Conservation (phyloP, 1,140 invertebrate genomes). For the Atta texana region DNA sequence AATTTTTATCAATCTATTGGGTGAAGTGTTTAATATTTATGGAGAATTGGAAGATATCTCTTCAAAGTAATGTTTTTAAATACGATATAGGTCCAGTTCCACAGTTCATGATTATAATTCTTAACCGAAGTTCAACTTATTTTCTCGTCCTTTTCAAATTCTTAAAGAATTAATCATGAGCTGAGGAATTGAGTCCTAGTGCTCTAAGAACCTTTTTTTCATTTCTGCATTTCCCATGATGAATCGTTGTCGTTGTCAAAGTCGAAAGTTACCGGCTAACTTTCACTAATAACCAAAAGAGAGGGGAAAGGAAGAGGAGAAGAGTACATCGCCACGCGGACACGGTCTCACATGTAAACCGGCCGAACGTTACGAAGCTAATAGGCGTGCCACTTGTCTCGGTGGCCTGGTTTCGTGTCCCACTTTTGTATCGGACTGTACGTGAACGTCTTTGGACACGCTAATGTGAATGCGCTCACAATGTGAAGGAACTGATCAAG, state of each 20-base stretch:
- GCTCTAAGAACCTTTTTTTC: constrained; percentile 50
- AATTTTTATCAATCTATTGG: not conserved
- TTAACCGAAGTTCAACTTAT: too few relatives aligned
- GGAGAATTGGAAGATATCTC: not conserved
- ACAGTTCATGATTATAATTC: too few relatives aligned
- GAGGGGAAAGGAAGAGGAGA: constrained; percentile 10
- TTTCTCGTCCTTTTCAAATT: too few relatives aligned
- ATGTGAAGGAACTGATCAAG: constrained; percentile 36
- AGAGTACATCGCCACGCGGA: constrained; percentile 68
- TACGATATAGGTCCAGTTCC: not conserved
- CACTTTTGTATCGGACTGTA: constrained; percentile 80
- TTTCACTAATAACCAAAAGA: constrained; percentile 83
- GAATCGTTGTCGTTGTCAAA: constrained; percentile 75
- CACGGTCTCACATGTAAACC: constrained; percentile 70
- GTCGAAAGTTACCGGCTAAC: constrained; percentile 84
- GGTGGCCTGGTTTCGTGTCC: constrained; percentile 86
- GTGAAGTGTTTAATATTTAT: not conserved
- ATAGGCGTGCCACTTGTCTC: constrained; percentile 86
- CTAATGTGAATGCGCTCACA: constrained; percentile 66
- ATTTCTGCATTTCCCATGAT: constrained; percentile 62
- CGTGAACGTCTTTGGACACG: constrained; percentile 74
- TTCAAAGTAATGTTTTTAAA: constrained; percentile 28
- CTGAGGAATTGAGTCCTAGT: too few relatives aligned
- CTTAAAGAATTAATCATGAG: too few relatives aligned
- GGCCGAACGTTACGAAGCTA: constrained; percentile 78